phyloP scores from a whole-genome alignment of 2,888 invertebrate species.

The Spisula subtruncata region DNA sequence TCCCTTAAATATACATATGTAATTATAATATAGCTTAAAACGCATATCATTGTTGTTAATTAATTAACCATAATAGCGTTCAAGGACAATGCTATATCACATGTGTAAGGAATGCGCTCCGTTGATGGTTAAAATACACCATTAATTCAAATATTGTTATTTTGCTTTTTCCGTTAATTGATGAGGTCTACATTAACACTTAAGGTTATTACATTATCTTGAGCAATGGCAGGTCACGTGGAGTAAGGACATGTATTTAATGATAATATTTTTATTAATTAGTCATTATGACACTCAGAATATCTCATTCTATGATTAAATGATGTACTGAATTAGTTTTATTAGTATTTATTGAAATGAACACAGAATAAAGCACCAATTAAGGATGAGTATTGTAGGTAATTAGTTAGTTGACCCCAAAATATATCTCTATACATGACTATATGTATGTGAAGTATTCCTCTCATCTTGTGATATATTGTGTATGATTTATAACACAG shows the following conservation, averaged over 20 bases:
- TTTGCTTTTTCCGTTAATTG: background rate
- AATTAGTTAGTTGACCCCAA: background rate
- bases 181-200: conserved; percentile 1
- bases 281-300: background rate
- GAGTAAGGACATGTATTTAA: background rate
- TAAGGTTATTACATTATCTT: background rate
- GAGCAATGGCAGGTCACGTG: background rate
- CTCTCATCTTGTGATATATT: background rate
- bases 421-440: background rate
- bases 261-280: conserved; percentile 10
- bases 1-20: too few relatives aligned
- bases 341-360: background rate
- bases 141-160: background rate
- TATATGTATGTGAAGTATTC: background rate
- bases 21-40: too few relatives aligned
- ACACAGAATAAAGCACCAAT: background rate
- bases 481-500: background rate
- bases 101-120: too few relatives aligned
- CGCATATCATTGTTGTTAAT: too few relatives aligned
- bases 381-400: background rate
- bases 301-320: background rate
- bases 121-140: background rate
- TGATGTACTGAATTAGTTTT: background rate
- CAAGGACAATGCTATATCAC: too few relatives aligned
- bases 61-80: too few relatives aligned